Conservation (phyloP, 1,140 invertebrate species). For the Zaprionus africanus region DNA sequence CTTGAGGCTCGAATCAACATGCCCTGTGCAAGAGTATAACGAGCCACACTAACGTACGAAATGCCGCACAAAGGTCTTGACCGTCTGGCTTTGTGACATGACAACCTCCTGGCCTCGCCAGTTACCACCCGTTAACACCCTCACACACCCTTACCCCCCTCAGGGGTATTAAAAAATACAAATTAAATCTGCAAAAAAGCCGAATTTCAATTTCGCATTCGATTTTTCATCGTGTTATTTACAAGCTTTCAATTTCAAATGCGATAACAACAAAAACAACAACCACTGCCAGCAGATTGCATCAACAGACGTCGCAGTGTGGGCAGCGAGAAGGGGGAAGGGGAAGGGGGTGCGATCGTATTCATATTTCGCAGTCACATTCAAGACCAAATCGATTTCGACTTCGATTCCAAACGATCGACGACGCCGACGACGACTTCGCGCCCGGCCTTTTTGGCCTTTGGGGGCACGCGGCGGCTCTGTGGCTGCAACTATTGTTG, state of each 20-base stretch:
- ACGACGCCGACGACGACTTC: constrained; percentile 9
- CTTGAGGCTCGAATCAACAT: too few species aligned
- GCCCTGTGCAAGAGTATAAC: background rate
- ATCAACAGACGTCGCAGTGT: constrained; percentile 49
- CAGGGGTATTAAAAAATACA: constrained; percentile 25
- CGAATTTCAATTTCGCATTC: constrained; percentile 70
- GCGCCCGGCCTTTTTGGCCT: constrained; percentile 58
- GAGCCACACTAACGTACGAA: background rate
- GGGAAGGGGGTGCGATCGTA: constrained; percentile 25
- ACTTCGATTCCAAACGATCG: constrained; percentile 44
- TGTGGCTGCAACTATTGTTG: background rate
- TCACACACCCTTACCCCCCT: background rate
- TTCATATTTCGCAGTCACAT: constrained; percentile 52
- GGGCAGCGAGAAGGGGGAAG: background rate
- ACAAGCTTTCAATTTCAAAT: constrained; percentile 77
- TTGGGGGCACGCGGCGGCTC: constrained; percentile 32
- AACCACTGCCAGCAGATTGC: constrained; percentile 66
- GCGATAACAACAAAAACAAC: constrained; percentile 66
- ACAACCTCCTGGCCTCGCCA: background rate
- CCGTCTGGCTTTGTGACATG: constrained; percentile 19
- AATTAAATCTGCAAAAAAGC: constrained; percentile 58
- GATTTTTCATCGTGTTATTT: constrained; percentile 69
- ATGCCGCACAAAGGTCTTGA: constrained; percentile 19
- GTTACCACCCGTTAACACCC: background rate
- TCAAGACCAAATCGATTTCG: constrained; percentile 79